Evolutionary conservation across 2,113 vertebrate genomes (phyloP).

Genomic region (Rissa tridactyla): DNA sequence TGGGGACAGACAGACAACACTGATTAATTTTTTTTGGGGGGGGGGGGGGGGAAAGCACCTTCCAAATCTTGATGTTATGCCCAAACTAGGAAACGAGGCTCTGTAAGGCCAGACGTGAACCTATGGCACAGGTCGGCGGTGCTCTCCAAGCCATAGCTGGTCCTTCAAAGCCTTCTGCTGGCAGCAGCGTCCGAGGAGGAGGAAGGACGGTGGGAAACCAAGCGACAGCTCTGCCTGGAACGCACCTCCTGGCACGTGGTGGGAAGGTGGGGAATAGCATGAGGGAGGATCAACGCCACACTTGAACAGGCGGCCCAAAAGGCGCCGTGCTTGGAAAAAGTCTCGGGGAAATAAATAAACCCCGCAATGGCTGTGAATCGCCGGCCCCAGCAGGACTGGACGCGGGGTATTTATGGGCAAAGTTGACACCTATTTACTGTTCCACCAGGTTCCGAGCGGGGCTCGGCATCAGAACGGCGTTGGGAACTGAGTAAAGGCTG

Average conservation of each 20-base stretch:
- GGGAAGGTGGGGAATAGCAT: background rate
- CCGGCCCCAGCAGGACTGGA: background rate
- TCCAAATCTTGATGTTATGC: background rate
- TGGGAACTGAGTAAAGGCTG: background rate
- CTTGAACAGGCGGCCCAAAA: background rate
- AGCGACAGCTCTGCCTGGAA: background rate
- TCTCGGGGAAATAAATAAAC: background rate
- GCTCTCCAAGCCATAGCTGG: background rate
- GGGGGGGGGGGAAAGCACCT: background rate
- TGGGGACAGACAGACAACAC: background rate
- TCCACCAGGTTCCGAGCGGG: background rate
- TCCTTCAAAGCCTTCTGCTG: background rate
- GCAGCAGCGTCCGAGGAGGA: background rate
- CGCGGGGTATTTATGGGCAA: background rate
- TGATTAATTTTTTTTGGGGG: no score
- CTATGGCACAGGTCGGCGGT: background rate
- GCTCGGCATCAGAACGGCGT: background rate
- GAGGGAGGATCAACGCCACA: background rate
- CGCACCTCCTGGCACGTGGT: background rate
- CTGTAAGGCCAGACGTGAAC: background rate
- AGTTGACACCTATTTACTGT: background rate
- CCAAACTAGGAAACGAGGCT: background rate
- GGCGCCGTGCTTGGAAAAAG: background rate
- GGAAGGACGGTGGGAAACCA: background rate
- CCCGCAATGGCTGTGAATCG: background rate